Conservation (phyloP, 2,797 vertebrate genomes). For the Psittacula derbiana region DNA sequence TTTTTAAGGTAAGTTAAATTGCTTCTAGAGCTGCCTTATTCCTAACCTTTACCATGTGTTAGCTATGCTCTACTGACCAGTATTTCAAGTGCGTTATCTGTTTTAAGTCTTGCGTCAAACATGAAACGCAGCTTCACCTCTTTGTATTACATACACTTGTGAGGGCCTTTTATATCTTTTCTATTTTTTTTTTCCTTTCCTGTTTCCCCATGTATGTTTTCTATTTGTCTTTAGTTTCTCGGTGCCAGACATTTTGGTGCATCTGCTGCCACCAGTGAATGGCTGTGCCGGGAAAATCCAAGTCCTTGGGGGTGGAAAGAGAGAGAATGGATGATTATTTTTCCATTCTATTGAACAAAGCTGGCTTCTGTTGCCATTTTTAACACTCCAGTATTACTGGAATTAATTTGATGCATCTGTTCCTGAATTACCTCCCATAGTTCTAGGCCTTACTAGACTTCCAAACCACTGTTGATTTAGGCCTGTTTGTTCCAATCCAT, state of each 20-base stretch:
- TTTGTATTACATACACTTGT: rapidly evolving
- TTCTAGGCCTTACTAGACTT: conserved; percentile 36
- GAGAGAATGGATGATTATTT: conserved; percentile 45
- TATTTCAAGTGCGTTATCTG: not conserved
- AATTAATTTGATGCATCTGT: conserved; percentile 68
- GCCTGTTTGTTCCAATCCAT: conserved; percentile 36
- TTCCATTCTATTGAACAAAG: conserved; percentile 62
- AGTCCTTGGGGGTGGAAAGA: not conserved
- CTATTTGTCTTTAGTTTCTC: not conserved
- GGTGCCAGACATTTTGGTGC: conserved; percentile 17
- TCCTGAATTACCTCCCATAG: conserved; percentile 56
- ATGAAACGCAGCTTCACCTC: not conserved
- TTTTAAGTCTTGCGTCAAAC: not conserved
- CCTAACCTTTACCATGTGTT: not conserved
- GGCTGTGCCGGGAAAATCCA: conserved; percentile 41
- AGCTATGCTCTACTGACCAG: not conserved
- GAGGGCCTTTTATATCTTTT: rapidly evolving
- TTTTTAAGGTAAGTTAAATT: not conserved
- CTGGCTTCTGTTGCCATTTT: conserved; percentile 62
- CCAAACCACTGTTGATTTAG: conserved; percentile 49
- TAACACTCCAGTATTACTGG: conserved; percentile 56
- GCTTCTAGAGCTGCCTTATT: not conserved
- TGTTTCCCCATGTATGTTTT: not conserved
- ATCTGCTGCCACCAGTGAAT: conserved; percentile 31
- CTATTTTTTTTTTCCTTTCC: not conserved